Base-by-base conservation (phyloP, 2,797 vertebrate genomes). In the Mycteria americana region DNA sequence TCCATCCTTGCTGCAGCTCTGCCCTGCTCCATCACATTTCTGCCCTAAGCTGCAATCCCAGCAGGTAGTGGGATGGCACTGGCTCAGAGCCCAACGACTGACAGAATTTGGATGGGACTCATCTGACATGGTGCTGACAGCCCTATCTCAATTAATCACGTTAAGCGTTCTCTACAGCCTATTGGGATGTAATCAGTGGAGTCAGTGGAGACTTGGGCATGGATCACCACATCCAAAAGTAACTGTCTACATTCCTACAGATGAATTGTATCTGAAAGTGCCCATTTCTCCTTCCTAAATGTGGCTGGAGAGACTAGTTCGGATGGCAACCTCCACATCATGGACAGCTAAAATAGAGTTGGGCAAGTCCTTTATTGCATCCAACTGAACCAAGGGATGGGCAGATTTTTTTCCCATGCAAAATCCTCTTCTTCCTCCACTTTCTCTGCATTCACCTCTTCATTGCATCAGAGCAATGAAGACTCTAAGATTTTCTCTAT, bases 111-210 rank as follows among this genome's bases (percentile, higher is more conserved):
- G 50, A 89, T 85, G 57, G 50, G 64, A 57, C n/a, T 60, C 60
- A 70, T 89, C 84, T 89, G 81, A 91, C 39, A 33, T 4, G 50
- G 53, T 88, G 81, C 48, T 95, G 94, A 93, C 87, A 93, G 33
- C 13, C 48, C 28, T 51, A 60, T 89, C 59, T 74, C 78, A 91
- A 92, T 96, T 84, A 95, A 94, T 94, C 81, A 85, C 1, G 1
- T 85, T 89, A 91, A 92, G 45, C 15, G 2, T 31, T 77, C 68
- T 74, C 53, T 78, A 43, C 75, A 83, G 79, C 68, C 72, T 75
- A 62, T 48, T 80, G 78, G 85, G 89, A 83, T 93, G 68, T 83
- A 92, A 88, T 68, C 83, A 82, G 46, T 46, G 33, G 35, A 88
- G 83, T 70, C 84, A 89, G 76, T 41, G 50, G 45, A 92, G 78